Evolutionary conservation across 2,797 vertebrate genomes (phyloP), one percentile per base, ranked within the genome.

Genomic region (Argya squamiceps): DNA sequence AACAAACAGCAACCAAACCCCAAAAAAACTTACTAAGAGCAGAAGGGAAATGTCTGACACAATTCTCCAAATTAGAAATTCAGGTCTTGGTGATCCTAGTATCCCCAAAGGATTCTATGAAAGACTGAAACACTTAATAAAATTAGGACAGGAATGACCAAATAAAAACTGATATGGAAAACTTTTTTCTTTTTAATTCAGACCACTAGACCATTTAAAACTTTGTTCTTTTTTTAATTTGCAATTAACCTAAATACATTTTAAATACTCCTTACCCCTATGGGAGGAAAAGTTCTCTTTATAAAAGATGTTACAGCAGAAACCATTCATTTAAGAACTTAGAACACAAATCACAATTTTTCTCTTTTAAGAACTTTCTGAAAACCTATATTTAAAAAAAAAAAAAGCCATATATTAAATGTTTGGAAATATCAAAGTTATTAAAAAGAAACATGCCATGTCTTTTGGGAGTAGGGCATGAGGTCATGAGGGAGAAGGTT

Each of bases 241-340:
- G 92, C 94, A 97, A 97, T 97, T 96, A 97, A 93, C 94, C 95
- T 94, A 97, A 94, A 94, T 96, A 94, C 56, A 93, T 96, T 94
- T 74, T 85, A 96, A 96, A 93, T 68, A 95, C 56, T 87, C 37
- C 49, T 79, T 87, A 82, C 24, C 43, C 92, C 81, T 82, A 36
- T 85, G 95, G 96, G 92, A 96, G 14, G 13, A 84, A 89, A 92
- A 94, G 71, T 82, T 84, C 88, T 86, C 77, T 89, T 69, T 77
- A 22, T 52, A 83, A 89, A 89, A 74, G 55, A 93, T 77, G 60
- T 86, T 93, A 84, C 22, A 75, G 55, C 49, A 88, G 44, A 67
- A 15, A 60, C 43, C 44, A 78, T 84, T 89, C 73, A 77, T 69
- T 95, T 89, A 94, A 74, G 44, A 88, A 76, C 41, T 69, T 41